A percentile compares a stretch with the other conserved stretches of the same genome.
Evolutionary conservation across 2,797 vertebrate species (phyloP).

Genomic region (Chaetodon trifasciatus): DNA sequence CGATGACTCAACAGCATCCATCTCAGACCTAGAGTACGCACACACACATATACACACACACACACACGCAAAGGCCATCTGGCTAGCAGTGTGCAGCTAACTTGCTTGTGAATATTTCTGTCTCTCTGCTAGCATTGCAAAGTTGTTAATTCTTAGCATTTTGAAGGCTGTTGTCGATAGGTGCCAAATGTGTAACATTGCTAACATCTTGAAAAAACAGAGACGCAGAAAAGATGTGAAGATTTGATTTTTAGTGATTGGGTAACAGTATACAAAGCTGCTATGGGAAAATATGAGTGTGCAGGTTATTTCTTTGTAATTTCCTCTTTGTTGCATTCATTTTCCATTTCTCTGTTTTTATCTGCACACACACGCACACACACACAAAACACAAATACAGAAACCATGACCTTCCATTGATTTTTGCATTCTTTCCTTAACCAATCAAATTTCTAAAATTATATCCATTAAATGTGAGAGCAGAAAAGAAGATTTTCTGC

Average conservation of each 20-base stretch:
- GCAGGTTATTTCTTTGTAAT: neutral
- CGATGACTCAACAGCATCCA: constrained; percentile 45
- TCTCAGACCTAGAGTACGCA: constrained; percentile 12
- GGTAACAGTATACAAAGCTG: constrained; percentile 5
- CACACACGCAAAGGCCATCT: constrained; percentile 51
- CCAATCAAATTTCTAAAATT: constrained; percentile 8
- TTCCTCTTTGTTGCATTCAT: neutral
- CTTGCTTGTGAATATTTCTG: constrained; percentile 9
- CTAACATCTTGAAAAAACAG: constrained; percentile 26
- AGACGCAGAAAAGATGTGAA: constrained; percentile 18
- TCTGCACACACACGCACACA: neutral
- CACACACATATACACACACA: constrained; percentile 27
- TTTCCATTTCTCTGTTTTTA: neutral
- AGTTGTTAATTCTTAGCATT: constrained; percentile 32
- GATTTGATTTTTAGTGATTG: constrained; percentile 3
- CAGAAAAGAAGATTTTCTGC: neutral
- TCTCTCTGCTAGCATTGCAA: constrained; percentile 14
- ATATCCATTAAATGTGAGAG: constrained; percentile 21
- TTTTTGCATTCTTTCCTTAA: constrained; percentile 20
- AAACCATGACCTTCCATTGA: constrained; percentile 14
- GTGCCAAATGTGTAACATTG: constrained; percentile 29
- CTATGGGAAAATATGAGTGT: neutral
- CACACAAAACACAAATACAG: neutral
- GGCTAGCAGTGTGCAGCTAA: constrained; percentile 40
- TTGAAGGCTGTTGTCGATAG: constrained; percentile 22